Conservation (phyloP, 2,797 vertebrate species). For the Peromyscus aztecus region DNA sequence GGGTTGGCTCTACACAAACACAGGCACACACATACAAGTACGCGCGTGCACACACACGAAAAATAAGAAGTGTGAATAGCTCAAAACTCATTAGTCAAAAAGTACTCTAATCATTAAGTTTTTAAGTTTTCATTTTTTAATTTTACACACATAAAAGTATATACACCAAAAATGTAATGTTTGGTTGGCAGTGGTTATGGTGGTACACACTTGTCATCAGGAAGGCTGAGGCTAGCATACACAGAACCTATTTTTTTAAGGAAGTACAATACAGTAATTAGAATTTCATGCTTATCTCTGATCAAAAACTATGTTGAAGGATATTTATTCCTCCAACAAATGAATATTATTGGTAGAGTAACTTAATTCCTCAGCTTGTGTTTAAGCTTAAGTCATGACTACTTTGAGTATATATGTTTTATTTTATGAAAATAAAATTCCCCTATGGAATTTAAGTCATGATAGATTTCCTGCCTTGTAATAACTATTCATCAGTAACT, state of each 20-base stretch:
- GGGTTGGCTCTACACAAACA: neutral
- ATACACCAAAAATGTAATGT: neutral
- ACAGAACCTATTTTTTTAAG: slow-evolving; percentile 16
- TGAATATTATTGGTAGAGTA: neutral
- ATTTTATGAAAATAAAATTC: slow-evolving; percentile 62
- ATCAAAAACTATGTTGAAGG: slow-evolving; percentile 25
- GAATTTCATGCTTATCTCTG: neutral
- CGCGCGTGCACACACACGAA: neutral
- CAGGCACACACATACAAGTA: neutral
- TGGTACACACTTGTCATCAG: neutral
- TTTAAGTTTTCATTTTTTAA: neutral
- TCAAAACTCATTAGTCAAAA: neutral
- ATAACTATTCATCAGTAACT: slow-evolving; percentile 28
- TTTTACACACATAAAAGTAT: neutral
- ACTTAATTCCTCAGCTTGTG: slow-evolving; percentile 41
- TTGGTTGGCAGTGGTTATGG: neutral
- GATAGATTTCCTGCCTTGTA: slow-evolving; percentile 46
- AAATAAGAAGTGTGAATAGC: neutral
- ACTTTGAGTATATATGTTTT: neutral
- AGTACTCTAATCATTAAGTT: neutral
- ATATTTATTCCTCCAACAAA: slow-evolving; percentile 1
- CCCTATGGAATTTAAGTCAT: slow-evolving; percentile 50
- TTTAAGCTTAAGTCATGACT: slow-evolving; percentile 27
- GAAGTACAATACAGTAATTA: neutral
- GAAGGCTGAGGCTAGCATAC: slow-evolving; percentile 18